These are phyloP conservation scores for Tuta absoluta DNA, from an alignment of 2,888 invertebrate genomes.

Conservation along the genomic window DNA sequence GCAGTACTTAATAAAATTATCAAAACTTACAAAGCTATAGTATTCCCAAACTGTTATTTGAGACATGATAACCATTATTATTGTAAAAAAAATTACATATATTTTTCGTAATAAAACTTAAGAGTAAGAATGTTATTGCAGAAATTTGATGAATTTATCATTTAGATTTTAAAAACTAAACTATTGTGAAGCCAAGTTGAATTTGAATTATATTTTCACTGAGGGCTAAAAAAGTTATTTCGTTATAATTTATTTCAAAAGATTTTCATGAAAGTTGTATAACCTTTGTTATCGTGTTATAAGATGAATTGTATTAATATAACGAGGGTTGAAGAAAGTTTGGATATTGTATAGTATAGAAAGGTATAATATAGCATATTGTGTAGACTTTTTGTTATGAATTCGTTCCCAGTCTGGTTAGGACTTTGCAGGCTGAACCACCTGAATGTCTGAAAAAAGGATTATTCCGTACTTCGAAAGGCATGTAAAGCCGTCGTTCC, in stretches of 20 bases:
- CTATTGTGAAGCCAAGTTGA: conserved; percentile 2
- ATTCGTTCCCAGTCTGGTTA: no score
- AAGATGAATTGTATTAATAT: not conserved
- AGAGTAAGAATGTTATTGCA: no score
- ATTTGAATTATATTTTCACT: not conserved
- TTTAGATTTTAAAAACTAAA: not conserved
- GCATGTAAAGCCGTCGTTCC: no score
- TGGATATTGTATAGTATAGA: not conserved
- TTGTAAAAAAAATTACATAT: not conserved
- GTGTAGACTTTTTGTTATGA: no score
- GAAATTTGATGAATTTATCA: not conserved
- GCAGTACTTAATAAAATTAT: not conserved
- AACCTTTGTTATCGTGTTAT: not conserved
- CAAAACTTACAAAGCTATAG: not conserved
- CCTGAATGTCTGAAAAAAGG: no score
- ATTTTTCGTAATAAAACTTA: no score
- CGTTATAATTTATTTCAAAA: not conserved
- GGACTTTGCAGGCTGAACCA: no score
- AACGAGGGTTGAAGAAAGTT: not conserved
- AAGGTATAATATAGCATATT: no score
- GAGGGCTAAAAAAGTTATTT: not conserved
- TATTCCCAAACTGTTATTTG: not conserved
- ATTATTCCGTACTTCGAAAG: no score
- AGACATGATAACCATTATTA: not conserved
- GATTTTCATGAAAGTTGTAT: not conserved